These are phyloP conservation scores for Bubo bubo DNA, from an alignment of 2,113 vertebrate species.

Conservation along the genomic window DNA sequence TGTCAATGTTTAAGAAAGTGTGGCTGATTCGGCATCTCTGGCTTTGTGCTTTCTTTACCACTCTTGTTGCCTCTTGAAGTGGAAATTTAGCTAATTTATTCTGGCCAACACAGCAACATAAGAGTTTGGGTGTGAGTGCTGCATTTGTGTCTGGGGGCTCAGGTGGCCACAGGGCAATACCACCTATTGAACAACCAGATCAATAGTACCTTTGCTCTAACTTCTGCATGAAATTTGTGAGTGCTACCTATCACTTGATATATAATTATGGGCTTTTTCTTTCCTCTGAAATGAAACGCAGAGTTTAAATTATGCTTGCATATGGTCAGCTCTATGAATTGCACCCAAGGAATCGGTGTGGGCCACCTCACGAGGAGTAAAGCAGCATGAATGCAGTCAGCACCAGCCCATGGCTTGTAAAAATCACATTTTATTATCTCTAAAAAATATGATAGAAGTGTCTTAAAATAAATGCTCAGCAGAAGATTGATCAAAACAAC, in stretches of 20 bases:
- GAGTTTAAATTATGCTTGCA: neutral
- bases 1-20: neutral
- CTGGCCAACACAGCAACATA: rapidly evolving
- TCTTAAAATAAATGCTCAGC: neutral
- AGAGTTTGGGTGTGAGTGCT: neutral
- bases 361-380: rapidly evolving
- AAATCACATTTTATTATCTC: neutral
- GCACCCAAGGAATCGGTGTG: neutral
- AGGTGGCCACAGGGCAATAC: neutral
- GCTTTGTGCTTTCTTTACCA: neutral
- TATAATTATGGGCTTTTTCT: neutral
- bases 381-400: neutral
- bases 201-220: neutral
- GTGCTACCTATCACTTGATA: neutral
- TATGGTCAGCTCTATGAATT: neutral
- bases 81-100: neutral
- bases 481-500: neutral
- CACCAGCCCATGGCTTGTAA: neutral
- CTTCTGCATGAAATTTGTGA: neutral
- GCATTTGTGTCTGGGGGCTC: neutral
- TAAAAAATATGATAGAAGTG: neutral
- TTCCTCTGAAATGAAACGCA: neutral
- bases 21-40: neutral
- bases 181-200: neutral
- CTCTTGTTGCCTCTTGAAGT: neutral